Base-by-base conservation (phyloP, 2,888 invertebrate genomes). In the Gari tellinella region DNA sequence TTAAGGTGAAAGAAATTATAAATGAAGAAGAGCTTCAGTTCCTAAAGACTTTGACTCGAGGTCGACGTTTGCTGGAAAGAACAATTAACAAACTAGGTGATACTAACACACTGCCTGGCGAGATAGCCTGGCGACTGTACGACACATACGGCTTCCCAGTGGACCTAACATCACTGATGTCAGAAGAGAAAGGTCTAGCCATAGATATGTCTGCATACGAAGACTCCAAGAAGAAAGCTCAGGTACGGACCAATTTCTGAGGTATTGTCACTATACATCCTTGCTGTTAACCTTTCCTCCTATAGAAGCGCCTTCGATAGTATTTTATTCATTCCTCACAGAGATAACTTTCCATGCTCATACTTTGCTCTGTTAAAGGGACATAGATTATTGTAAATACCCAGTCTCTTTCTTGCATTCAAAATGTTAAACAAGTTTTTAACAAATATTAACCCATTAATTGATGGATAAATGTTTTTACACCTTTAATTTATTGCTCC, bases 61-160 rank as follows among this genome's bases (percentile, higher is more conserved):
- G 99, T 0, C 95, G 97, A 80, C 96, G 96, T 91, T 93, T 99
- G 48, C 94, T 99, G 12, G 96, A 98, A 91, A 94, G 98, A 87
- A 98, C 98, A 1, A 96, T 99, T 76, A 94, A 94, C 62, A 97
- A 97, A 91, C 93, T 99, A 40, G 91, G 90, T 10, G 95, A 94
- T 56, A 90, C 92, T 5, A 95, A 95, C 89, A 93, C 94, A 52
- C 93, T 99, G 77, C 98, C 99, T 41, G 98, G 99, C 62, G 97
- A 99, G 92, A 95, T 99, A 55, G 99, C 99, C 0, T 99, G 99
- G 99, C 94, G 98, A 67, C 93, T 99, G 64, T 99, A 99, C 92
- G 99, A 99, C 90, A 99, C 99, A 0, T 99, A 99, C 91, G 99
- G 99, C 19, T 99, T 99, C 91, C 99, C 99, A 0, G 95, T 99